Conservation (phyloP, 2,888 invertebrate genomes). For the Glaucopsyche alexis region DNA sequence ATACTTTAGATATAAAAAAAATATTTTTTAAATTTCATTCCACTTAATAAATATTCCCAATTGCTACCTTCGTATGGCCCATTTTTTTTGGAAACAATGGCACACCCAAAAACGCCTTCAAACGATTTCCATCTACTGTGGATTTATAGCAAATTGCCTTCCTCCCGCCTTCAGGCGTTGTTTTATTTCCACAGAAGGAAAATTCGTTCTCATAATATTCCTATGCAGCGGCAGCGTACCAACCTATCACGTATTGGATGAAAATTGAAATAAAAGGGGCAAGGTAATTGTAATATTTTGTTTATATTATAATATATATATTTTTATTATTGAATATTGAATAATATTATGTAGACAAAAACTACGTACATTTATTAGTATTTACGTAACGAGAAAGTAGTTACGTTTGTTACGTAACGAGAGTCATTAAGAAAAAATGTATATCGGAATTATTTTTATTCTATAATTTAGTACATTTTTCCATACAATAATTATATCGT, state of each 20-base stretch:
- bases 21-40: neutral
- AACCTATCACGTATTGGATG: neutral
- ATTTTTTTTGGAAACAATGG: conserved; percentile 49
- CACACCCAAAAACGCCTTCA: conserved; percentile 58
- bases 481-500: no score
- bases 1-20: neutral
- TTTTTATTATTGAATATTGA: no score
- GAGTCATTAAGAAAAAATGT: no score
- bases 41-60: conserved; percentile 22
- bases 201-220: conserved; percentile 50
- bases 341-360: no score
- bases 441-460: no score
- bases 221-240: neutral
- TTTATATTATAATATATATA: neutral
- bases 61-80: conserved; percentile 32
- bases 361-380: no score
- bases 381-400: no score
- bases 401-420: no score
- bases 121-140: conserved; percentile 63
- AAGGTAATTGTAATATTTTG: no score
- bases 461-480: no score
- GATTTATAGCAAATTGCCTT: conserved; percentile 76
- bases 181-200: conserved; percentile 61
- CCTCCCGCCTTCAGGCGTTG: conserved; percentile 62
- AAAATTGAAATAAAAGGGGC: conserved; percentile 1